phyloP scores from a whole-genome alignment of 2,797 vertebrate genomes.

The Botia kubotai region DNA sequence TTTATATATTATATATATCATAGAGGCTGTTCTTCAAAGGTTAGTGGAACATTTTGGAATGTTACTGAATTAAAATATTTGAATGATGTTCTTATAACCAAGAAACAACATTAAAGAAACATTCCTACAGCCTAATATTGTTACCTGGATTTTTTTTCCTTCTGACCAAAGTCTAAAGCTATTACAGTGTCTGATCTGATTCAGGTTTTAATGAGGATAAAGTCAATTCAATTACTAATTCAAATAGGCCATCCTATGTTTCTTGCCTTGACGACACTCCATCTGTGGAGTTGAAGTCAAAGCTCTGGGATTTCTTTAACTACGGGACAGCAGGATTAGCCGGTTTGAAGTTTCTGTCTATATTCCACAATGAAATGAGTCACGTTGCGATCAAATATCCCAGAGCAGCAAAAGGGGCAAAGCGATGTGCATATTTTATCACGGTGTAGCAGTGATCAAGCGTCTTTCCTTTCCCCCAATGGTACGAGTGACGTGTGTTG shows the following conservation, averaged over 20 bases:
- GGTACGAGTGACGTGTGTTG: neutral
- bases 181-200: neutral
- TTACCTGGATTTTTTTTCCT: too few species aligned
- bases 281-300: neutral
- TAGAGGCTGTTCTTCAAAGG: too few species aligned
- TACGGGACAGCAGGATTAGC: neutral
- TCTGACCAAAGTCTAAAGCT: too few species aligned
- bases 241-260: neutral
- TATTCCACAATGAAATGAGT: neutral
- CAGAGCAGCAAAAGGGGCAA: neutral
- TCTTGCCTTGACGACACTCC: neutral
- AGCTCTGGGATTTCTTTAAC: neutral
- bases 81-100: too few species aligned
- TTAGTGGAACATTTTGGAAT: too few species aligned
- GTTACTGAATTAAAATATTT: too few species aligned
- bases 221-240: neutral
- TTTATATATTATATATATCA: too few species aligned
- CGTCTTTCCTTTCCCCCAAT: neutral
- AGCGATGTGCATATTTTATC: neutral
- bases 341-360: neutral
- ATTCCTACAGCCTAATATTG: too few species aligned
- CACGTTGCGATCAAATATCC: conserved; percentile 23
- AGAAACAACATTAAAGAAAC: too few species aligned
- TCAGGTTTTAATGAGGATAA: neutral
- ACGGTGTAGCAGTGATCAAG: neutral